Evolutionary conservation across 1,140 invertebrate species (phyloP).

Genomic region (fruit fly (Drosophila melanogaster)): Release_6_plus_ISO1_MT NT_037436.4:16679001-16679500

Average conservation of each 20-base stretch:
- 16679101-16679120: slow-evolving; percentile 38
- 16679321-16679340: slow-evolving; percentile 46
- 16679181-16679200: slow-evolving; percentile 46
- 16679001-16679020: slow-evolving; percentile 71
- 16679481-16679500: slow-evolving; percentile 85
- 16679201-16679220: slow-evolving; percentile 34
- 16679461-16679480: slow-evolving; percentile 62
- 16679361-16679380: slow-evolving; percentile 82
- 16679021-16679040: slow-evolving; percentile 65
- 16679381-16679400: slow-evolving; percentile 78
- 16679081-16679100: slow-evolving; percentile 29
- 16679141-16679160: slow-evolving; percentile 46
- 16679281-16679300: slow-evolving; percentile 42
- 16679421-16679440: slow-evolving; percentile 60
- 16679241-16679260: slow-evolving; percentile 44
- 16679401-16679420: slow-evolving; percentile 65
- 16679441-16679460: slow-evolving; percentile 45
- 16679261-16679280: slow-evolving; percentile 34
- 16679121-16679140: slow-evolving; percentile 48
- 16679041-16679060: slow-evolving; percentile 69
- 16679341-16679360: slow-evolving; percentile 74
- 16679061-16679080: slow-evolving; percentile 6
- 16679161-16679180: slow-evolving; percentile 38
- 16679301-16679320: slow-evolving; percentile 39
- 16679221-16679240: slow-evolving; percentile 63